These are phyloP conservation scores for Diarsia dahlii DNA, from an alignment of 2,888 invertebrate species.

Conservation along the genomic window DNA sequence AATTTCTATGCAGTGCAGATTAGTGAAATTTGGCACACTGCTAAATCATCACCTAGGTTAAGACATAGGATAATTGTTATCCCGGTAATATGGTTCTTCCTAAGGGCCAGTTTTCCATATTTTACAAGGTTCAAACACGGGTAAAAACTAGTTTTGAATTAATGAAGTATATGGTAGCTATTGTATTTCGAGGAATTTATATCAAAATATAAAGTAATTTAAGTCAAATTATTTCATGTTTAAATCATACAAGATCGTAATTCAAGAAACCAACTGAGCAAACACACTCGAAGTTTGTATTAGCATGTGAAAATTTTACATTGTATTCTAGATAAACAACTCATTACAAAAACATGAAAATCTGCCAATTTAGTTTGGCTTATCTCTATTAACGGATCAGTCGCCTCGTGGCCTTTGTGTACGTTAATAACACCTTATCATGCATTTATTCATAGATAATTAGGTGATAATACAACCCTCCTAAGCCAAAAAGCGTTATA, in stretches of 20 bases:
- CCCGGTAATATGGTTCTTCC: neutral
- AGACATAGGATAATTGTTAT: neutral
- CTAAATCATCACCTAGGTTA: neutral
- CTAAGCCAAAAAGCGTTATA: neutral
- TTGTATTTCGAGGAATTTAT: neutral
- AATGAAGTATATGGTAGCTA: neutral
- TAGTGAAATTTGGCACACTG: neutral
- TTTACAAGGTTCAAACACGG: neutral
- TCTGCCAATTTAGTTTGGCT: conserved; percentile 37
- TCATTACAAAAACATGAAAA: conserved; percentile 11
- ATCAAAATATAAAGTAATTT: neutral
- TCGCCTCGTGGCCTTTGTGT: conserved; percentile 18
- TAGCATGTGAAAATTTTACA: conserved; percentile 25
- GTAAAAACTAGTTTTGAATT: neutral
- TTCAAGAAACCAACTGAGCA: conserved; percentile 45
- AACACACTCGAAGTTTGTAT: conserved; percentile 19
- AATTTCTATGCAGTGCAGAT: neutral
- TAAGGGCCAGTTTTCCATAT: neutral
- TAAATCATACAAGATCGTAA: neutral
- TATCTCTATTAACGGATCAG: conserved; percentile 38
- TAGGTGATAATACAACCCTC: conserved; percentile 11
- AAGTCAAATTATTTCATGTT: neutral
- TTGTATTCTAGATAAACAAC: conserved; percentile 19
- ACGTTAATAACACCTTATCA: conserved; percentile 34
- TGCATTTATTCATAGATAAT: conserved; percentile 27